These are phyloP conservation scores for Cheilosia scutellata DNA, from an alignment of 2,888 invertebrate genomes.

Conservation along the genomic window DNA sequence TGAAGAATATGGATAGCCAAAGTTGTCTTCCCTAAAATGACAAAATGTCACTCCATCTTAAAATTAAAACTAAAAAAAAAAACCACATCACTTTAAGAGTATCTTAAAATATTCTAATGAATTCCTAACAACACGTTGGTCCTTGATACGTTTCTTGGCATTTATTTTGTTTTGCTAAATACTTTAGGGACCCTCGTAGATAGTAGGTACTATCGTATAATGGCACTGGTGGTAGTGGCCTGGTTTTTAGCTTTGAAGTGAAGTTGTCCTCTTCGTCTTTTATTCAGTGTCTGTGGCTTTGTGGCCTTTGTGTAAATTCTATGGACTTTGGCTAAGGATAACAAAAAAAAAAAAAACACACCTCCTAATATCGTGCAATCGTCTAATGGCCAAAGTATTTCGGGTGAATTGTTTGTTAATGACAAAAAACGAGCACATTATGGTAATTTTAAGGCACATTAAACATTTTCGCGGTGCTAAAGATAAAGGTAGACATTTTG, in stretches of 20 bases:
- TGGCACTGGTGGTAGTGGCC: conserved; percentile 12
- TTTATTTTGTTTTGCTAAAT: conserved; percentile 8
- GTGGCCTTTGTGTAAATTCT: not conserved
- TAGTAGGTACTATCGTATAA: not conserved
- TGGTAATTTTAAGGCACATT: conserved; percentile 67
- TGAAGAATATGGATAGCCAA: too few relatives aligned
- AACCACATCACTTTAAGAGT: not conserved
- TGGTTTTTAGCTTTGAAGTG: conserved; percentile 14
- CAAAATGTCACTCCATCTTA: too few relatives aligned
- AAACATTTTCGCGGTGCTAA: conserved; percentile 70
- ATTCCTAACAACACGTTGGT: conserved; percentile 15
- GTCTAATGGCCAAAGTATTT: conserved; percentile 67
- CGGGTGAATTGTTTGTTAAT: conserved; percentile 69
- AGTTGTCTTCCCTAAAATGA: too few relatives aligned
- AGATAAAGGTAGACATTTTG: conserved; percentile 70
- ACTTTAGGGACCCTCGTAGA: conserved; percentile 8
- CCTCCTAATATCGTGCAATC: conserved; percentile 34
- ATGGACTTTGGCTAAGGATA: conserved; percentile 17
- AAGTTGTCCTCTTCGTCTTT: conserved; percentile 2
- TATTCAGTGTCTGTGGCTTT: conserved; percentile 14
- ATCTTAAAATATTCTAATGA: conserved; percentile 48
- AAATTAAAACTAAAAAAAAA: not conserved
- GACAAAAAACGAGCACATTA: conserved; percentile 63
- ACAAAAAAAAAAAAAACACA: not conserved
- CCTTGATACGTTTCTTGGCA: not conserved